Percentiles rank a stretch among this genome's conserved stretches.
phyloP scores from a whole-genome alignment of 2,888 invertebrate species.

The Limnephilus marmoratus region DNA sequence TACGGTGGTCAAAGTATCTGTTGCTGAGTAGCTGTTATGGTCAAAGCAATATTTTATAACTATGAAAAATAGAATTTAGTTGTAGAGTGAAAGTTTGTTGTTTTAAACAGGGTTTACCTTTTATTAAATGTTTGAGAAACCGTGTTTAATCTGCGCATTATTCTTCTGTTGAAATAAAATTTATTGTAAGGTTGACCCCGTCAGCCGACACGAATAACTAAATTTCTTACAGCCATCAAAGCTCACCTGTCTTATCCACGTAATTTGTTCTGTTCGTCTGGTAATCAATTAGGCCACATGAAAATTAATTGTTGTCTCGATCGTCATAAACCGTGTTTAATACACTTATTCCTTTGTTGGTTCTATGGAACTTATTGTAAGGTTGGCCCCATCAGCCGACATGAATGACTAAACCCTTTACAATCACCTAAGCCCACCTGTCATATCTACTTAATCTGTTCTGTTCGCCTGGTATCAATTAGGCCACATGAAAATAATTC shows the following conservation, averaged over 20 bases:
- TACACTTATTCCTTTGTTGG: not conserved
- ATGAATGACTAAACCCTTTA: not conserved
- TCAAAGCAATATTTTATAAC: too few relatives aligned
- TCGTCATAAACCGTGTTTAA: too few relatives aligned
- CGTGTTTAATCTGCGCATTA: too few relatives aligned
- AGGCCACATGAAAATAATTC: not conserved
- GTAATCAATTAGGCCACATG: not conserved
- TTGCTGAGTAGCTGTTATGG: too few relatives aligned
- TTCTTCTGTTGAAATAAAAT: not conserved
- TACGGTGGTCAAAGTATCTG: not conserved
- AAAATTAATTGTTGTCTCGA: not conserved
- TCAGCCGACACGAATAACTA: not conserved
- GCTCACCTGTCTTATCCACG: not conserved
- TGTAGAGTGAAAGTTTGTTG: too few relatives aligned
- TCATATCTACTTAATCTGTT: not conserved
- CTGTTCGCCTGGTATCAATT: not conserved
- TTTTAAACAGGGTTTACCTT: too few relatives aligned
- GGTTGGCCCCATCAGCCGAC: not conserved
- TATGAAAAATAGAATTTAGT: too few relatives aligned
- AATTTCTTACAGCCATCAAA: not conserved
- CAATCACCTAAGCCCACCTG: not conserved
- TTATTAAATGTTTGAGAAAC: not conserved
- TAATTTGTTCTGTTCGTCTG: not conserved
- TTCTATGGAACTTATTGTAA: too few relatives aligned
- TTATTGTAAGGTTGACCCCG: not conserved